Evolutionary conservation across 2,113 vertebrate genomes (phyloP).

Genomic region (Charina bottae): DNA sequence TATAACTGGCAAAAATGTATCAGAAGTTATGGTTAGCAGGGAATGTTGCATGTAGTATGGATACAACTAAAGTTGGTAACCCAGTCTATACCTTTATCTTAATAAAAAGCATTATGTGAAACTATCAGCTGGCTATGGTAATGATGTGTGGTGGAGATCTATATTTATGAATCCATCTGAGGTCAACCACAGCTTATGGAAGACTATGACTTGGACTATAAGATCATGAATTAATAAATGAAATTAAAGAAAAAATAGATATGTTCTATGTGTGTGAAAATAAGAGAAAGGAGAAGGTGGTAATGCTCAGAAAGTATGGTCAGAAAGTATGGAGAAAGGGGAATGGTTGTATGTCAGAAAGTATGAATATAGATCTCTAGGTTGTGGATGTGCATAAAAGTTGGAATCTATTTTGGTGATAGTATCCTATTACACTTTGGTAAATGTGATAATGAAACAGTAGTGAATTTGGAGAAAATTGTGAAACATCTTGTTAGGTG

Average conservation of each 20-base stretch:
- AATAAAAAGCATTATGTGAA: neutral
- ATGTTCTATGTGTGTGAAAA: neutral
- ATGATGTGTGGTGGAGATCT: neutral
- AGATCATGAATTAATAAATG: neutral
- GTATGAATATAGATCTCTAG: neutral
- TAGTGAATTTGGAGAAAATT: neutral
- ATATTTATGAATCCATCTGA: neutral
- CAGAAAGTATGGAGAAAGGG: too few species aligned
- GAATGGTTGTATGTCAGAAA: too few species aligned
- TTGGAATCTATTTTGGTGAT: neutral
- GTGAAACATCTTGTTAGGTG: neutral
- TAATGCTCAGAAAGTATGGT: neutral
- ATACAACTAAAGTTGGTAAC: neutral
- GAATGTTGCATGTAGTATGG: neutral
- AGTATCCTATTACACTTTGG: neutral
- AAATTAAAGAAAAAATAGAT: neutral
- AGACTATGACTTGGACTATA: neutral
- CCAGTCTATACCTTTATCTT: neutral
- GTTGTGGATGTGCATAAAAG: neutral
- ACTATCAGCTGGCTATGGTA: neutral
- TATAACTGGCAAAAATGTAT: neutral
- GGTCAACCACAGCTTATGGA: neutral
- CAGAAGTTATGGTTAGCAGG: neutral
- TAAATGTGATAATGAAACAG: neutral
- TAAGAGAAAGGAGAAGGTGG: neutral